Evolutionary conservation across 2,888 invertebrate species (phyloP), one percentile per base, ranked within the genome.

Genomic region (Eupithecia vulgata): DNA sequence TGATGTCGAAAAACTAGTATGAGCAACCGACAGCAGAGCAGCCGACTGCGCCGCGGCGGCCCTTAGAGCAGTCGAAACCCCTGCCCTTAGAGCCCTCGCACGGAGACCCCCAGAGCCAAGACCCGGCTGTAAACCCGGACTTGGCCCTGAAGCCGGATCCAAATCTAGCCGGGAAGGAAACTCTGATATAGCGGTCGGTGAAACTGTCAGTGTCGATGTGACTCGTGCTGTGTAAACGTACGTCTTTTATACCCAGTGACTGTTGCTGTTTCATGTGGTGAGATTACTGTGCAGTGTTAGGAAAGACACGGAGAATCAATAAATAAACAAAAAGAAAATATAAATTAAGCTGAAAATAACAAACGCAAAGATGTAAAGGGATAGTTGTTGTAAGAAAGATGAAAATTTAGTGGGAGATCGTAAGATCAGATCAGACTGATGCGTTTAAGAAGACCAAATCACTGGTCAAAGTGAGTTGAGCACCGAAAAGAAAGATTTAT

Each of bases 1-100:
- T 97, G 93, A 97, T 97, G 85, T 96, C 97, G 92, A 97, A 97
- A 95, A 97, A 97, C 95, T 97, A 97, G 96, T 94, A 94, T 91
- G 80, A 80, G 67, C 75, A 75, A 76, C 78, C 80, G 80, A 76
- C 79, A 75, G 79, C 80, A 79, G 79, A 78, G 73, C 79, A 80
- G 57, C 79, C 79, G 73, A 73, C 64, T 74, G 94, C 93, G 90
- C 91, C 88, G 88, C 85, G 86, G 76, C 85, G 75, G 84, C 87
- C 91, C 91, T 85, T 87, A 84, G 82, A 90, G 90, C 89, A 89
- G 88, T 81, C 90, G 48, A 75, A 45, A 65, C 45, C 67, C 25
- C 68, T 72, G 68, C 72, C 72, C 72, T 70, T 65, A 70, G 75
- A 72, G 48, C 67, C 70, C 48, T 42, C 75, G 72, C 70, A 45